Evolutionary conservation across 1,140 invertebrate species (phyloP).

Genomic region (Lepidurus arcticus): DNA sequence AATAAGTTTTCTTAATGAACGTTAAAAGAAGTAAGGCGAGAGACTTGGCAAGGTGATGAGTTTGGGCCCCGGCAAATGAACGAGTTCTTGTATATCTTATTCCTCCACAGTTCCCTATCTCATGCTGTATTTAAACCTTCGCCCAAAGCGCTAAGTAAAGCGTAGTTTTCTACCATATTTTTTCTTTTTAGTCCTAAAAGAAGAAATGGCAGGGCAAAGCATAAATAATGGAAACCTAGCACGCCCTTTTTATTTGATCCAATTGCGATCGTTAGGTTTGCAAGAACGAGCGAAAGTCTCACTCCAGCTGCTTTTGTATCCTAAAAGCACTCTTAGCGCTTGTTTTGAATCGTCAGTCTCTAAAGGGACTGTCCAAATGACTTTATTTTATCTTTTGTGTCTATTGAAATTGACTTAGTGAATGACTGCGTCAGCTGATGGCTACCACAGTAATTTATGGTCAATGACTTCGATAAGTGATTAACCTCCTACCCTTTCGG

Average conservation of each 20-base stretch:
- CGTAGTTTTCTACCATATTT: neutral
- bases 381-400: too few relatives aligned
- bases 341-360: too few relatives aligned
- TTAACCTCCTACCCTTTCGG: too few relatives aligned
- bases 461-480: too few relatives aligned
- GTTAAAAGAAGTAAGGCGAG: too few relatives aligned
- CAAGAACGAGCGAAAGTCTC: neutral
- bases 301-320: neutral
- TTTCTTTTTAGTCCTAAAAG: neutral
- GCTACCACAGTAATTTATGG: too few relatives aligned
- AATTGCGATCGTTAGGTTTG: neutral
- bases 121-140: neutral
- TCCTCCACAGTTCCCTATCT: neutral
- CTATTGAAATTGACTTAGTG: too few relatives aligned
- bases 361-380: too few relatives aligned
- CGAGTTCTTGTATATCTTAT: neutral
- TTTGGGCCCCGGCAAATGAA: neutral
- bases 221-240: constrained; percentile 1
- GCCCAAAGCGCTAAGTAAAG: neutral
- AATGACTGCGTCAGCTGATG: too few relatives aligned
- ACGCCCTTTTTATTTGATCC: neutral
- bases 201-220: neutral
- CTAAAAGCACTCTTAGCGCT: neutral
- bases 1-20: too few relatives aligned
- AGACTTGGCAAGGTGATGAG: too few relatives aligned